Percentiles rank a stretch among this genome's conserved stretches.
These are phyloP conservation scores for Pleuronectes platessa DNA, from an alignment of 2,113 vertebrate species.

Conservation along the genomic window DNA sequence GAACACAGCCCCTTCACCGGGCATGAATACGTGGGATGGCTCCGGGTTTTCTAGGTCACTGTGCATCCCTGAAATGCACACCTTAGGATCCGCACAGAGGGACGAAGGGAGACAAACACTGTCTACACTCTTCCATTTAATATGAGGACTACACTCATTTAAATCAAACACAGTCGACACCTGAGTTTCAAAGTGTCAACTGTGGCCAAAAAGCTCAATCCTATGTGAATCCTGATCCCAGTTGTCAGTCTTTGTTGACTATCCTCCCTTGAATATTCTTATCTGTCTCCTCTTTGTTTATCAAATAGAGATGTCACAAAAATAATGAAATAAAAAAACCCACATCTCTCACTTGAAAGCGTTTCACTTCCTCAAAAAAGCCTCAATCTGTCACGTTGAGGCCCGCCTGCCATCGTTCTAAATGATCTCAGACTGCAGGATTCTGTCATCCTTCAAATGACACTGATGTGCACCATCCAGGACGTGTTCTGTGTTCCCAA, in stretches of 20 bases:
- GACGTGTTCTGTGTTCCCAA: neutral
- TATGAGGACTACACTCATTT: neutral
- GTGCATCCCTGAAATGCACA: constrained; percentile 70
- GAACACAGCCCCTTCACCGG: constrained; percentile 62
- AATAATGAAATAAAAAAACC: neutral
- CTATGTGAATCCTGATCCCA: too few relatives aligned
- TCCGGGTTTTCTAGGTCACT: constrained; percentile 74
- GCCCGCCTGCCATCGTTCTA: neutral
- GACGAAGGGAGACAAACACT: constrained; percentile 39
- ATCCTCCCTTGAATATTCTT: too few relatives aligned
- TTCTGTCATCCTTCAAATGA: neutral
- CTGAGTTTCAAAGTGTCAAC: neutral
- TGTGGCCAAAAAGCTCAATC: too few relatives aligned
- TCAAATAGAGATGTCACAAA: neutral
- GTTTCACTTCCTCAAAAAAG: neutral
- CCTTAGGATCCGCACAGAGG: constrained; percentile 28
- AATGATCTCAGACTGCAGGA: neutral
- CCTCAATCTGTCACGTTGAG: neutral
- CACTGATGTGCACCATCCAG: constrained; percentile 2
- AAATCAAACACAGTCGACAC: too few relatives aligned
- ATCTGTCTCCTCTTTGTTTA: neutral
- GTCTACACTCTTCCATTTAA: constrained; percentile 29
- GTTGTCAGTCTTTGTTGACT: neutral
- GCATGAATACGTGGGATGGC: constrained; percentile 55
- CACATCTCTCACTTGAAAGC: constrained; percentile 9